A percentile compares a stretch with the other conserved stretches of the same genome.
Conservation (phyloP, 2,797 vertebrate species). For the Rhabdomys pumilio region DNA sequence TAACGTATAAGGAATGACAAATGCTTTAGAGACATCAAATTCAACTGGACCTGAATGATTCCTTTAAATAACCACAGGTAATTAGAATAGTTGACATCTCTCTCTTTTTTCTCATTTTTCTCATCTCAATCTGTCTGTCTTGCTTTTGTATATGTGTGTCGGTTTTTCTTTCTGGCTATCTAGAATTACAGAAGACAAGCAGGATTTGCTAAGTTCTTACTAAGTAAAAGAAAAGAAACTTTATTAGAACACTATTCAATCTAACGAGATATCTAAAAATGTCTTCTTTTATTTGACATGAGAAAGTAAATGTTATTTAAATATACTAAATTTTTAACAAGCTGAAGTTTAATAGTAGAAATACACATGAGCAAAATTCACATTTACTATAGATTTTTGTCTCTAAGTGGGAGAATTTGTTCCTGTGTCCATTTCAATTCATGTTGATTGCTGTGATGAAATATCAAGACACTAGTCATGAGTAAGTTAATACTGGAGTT, state of each 20-base stretch:
- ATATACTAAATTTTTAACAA: background rate
- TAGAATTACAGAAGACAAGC: background rate
- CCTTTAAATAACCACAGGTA: slow-evolving; percentile 3
- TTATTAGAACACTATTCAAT: background rate
- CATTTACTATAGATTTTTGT: background rate
- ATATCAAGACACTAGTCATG: slow-evolving; percentile 2
- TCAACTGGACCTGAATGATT: background rate
- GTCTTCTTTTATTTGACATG: background rate
- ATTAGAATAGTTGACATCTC: background rate
- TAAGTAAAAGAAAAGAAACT: background rate
- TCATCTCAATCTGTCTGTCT: background rate
- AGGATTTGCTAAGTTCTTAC: background rate
- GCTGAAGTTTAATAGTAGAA: background rate
- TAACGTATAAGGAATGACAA: background rate
- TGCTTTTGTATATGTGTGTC: background rate
- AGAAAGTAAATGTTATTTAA: slow-evolving; percentile 12
- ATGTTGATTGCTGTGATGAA: background rate
- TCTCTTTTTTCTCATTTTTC: background rate
- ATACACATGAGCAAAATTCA: background rate
- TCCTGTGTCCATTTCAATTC: slow-evolving; percentile 29
- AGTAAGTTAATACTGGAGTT: slow-evolving; percentile 16
- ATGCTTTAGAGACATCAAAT: slow-evolving; percentile 10
- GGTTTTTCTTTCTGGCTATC: background rate
- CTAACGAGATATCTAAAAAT: background rate
- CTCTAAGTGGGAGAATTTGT: background rate